Conservation (phyloP, 2,797 vertebrate species). For the Potorous gilbertii region DNA sequence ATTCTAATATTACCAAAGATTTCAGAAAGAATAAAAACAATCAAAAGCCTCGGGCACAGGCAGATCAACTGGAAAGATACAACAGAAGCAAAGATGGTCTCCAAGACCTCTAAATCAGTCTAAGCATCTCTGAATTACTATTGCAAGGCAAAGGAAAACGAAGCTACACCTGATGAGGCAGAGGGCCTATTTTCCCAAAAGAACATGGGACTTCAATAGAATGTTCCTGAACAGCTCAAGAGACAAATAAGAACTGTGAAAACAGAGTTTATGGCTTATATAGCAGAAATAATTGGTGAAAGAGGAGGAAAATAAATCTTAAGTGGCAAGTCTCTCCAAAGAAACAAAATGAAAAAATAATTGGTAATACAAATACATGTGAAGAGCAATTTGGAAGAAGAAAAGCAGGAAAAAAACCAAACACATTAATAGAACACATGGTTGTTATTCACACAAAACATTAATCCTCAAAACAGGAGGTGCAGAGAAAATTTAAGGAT, state of each 20-base stretch:
- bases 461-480: not conserved
- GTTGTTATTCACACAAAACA: not conserved
- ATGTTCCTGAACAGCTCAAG: not conserved
- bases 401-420: not conserved
- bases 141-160: not conserved
- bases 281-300: not conserved
- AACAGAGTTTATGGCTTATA: not conserved
- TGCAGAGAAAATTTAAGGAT: not conserved
- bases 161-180: not conserved
- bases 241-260: not conserved
- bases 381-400: not conserved
- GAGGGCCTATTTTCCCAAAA: not conserved
- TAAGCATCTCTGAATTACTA: not conserved
- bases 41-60: not conserved
- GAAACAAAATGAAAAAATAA: not conserved
- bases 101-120: not conserved
- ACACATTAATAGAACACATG: not conserved
- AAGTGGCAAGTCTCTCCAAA: not conserved
- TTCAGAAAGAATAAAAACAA: not conserved
- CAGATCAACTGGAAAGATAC: not conserved
- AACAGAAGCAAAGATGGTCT: not conserved
- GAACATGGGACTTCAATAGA: not conserved
- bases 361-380: not conserved
- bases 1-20: not conserved
- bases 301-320: not conserved